Percentiles rank a stretch among this genome's conserved stretches.
Evolutionary conservation across 1,140 invertebrate genomes (phyloP).

Genomic region (Leptinotarsa defecta): DNA sequence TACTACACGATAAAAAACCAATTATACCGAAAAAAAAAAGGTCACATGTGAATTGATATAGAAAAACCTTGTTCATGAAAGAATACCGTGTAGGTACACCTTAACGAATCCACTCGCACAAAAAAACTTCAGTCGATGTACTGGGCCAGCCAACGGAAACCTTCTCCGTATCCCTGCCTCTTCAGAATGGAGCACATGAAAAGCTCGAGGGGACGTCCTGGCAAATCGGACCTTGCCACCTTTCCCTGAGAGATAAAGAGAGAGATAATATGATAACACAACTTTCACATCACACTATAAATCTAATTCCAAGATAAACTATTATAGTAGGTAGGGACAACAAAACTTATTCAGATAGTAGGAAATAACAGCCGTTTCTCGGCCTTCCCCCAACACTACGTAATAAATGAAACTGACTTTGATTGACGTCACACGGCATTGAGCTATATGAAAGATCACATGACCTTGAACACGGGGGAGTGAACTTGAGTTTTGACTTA

Average conservation of each 20-base stretch:
- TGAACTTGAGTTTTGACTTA: too few relatives aligned
- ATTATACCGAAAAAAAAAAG: background rate
- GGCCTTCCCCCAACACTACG: too few relatives aligned
- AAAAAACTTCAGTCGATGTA: slow-evolving; percentile 84
- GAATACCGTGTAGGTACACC: background rate
- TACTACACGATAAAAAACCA: slow-evolving; percentile 9
- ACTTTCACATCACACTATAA: too few relatives aligned
- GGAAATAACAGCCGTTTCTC: too few relatives aligned
- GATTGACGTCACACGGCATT: too few relatives aligned
- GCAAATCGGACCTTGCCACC: slow-evolving; percentile 83
- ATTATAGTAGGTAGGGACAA: too few relatives aligned
- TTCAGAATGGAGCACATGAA: slow-evolving; percentile 99
- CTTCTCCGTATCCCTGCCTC: slow-evolving; percentile 99
- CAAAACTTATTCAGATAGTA: too few relatives aligned
- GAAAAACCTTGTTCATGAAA: slow-evolving; percentile 5
- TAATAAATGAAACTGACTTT: too few relatives aligned
- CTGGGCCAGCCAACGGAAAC: slow-evolving; percentile 98
- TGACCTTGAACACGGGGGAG: too few relatives aligned
- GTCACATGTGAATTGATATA: background rate
- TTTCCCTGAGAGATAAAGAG: slow-evolving; percentile 73
- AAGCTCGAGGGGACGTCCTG: slow-evolving; percentile 94
- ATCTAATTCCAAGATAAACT: too few relatives aligned
- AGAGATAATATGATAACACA: too few relatives aligned
- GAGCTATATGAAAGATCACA: too few relatives aligned
- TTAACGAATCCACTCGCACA: background rate